Percentiles rank a stretch among this genome's conserved stretches.
Evolutionary conservation across 2,888 invertebrate genomes (phyloP).

Genomic region (Cacoxenus indagator): DNA sequence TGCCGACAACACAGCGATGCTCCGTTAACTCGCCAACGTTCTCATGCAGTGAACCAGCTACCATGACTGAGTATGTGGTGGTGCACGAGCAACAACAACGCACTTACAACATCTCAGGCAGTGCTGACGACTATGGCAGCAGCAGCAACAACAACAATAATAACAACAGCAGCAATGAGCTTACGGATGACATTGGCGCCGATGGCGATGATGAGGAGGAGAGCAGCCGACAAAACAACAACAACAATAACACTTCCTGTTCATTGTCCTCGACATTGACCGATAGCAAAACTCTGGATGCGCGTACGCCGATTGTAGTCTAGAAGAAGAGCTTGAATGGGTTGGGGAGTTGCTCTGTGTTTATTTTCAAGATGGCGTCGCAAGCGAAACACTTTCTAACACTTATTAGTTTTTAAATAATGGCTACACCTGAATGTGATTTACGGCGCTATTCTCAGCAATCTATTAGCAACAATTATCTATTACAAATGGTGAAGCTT

Average conservation of each 20-base stretch:
- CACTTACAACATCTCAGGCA: not conserved
- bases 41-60: constrained; percentile 44
- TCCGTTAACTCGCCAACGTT: constrained; percentile 36
- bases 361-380: not conserved
- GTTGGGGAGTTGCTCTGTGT: too few species aligned
- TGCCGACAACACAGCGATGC: constrained; percentile 32
- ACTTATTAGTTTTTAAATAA: not conserved
- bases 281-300: constrained; percentile 69
- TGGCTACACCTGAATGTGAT: constrained; percentile 47
- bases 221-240: constrained; percentile 35
- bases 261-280: constrained; percentile 66
- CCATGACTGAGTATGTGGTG: constrained; percentile 61
- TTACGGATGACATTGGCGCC: not conserved
- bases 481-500: too few species aligned
- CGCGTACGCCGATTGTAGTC: constrained; percentile 69
- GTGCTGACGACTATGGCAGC: too few species aligned
- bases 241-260: constrained; percentile 66
- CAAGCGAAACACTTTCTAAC: not conserved
- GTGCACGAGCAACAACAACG: constrained; percentile 50
- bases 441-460: too few species aligned
- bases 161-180: constrained; percentile 24
- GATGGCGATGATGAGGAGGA: constrained; percentile 34
- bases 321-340: constrained; percentile 28
- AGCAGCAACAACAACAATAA: constrained; percentile 32
- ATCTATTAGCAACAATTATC: too few species aligned